Conservation (phyloP, 1,140 invertebrate genomes). For the Arion vulgaris region DNA sequence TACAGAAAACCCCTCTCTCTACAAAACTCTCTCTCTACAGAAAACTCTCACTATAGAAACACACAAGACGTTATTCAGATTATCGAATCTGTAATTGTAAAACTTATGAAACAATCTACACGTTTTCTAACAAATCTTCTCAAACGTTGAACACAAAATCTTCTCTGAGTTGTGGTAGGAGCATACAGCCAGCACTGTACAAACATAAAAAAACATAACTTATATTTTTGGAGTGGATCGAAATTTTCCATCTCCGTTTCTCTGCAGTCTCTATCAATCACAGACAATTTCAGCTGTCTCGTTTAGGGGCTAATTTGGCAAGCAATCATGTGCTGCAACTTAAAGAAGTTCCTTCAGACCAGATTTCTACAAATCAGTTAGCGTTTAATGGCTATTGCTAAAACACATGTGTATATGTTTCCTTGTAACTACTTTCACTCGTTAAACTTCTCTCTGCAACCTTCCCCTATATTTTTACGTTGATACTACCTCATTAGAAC, state of each 20-base stretch:
- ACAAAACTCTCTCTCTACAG: no score
- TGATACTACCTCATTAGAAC: no score
- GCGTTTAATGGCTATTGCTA: conserved; percentile 22
- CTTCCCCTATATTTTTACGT: no score
- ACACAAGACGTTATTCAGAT: no score
- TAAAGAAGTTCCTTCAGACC: neutral
- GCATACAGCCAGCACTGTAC: no score
- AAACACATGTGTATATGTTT: conserved; percentile 10
- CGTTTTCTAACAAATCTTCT: no score
- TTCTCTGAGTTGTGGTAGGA: no score
- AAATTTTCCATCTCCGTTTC: neutral
- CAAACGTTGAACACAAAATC: no score
- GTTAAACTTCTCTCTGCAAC: neutral
- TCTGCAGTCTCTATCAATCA: conserved; percentile 32
- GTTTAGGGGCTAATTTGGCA: conserved; percentile 33
- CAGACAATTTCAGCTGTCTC: conserved; percentile 35
- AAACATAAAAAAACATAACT: neutral
- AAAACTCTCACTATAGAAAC: no score
- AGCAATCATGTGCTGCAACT: neutral
- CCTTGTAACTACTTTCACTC: neutral
- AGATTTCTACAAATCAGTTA: conserved; percentile 12
- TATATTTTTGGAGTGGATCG: neutral
- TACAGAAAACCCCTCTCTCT: no score
- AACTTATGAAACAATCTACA: no score
- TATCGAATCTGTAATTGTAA: no score